Base-by-base conservation (phyloP, 2,888 invertebrate species). In the Stegophylla sp. region DNA sequence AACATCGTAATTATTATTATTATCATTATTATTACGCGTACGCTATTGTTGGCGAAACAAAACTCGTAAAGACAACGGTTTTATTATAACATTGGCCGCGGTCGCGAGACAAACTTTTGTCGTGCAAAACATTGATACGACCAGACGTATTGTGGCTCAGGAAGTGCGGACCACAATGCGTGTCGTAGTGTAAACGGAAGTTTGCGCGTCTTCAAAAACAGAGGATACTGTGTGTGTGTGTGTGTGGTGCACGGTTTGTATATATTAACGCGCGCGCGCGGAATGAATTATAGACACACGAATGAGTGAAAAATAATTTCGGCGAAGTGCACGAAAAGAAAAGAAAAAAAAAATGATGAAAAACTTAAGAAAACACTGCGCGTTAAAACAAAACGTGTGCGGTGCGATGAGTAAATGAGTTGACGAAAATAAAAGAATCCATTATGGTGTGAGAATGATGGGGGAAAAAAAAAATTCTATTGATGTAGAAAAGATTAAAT, bases 81-180 rank as follows among this genome's bases (percentile, higher is more conserved):
- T 74, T 20, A 48, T 63, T n/a, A n/a, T n/a, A n/a, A n/a, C n/a
- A n/a, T n/a, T n/a, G n/a, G 15, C 15, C 15, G 61, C 17, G n/a
- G 3, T 20, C 45, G 17, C 15, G 56, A 26, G 10, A 63, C 26
- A 63, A 48, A 63, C 45, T 63, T 74, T 63, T 48, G 48, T 74
- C 61, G 10, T 48, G 61, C 28, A 48, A 48, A 74, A 45, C 73
- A 61, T 61, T 61, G 73, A 61, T 74, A 59, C 10, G 28, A 74
- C 45, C 61, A 48, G 48, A 63, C 63, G 74, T 74, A 74, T 63
- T 48, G 34, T 74, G 48, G 26, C 48, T 48, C 15, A 15, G 61
- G 3, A 28, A 61, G 45, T 28, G 43, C 15, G 45, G 12, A 12
- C 3, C 2, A 13, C 20, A 20, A 51, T 43, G 20, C 43, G 41